Evolutionary conservation across 2,888 invertebrate genomes (phyloP), one percentile per base, ranked within the genome.

Genomic region (Acleris cristana): DNA sequence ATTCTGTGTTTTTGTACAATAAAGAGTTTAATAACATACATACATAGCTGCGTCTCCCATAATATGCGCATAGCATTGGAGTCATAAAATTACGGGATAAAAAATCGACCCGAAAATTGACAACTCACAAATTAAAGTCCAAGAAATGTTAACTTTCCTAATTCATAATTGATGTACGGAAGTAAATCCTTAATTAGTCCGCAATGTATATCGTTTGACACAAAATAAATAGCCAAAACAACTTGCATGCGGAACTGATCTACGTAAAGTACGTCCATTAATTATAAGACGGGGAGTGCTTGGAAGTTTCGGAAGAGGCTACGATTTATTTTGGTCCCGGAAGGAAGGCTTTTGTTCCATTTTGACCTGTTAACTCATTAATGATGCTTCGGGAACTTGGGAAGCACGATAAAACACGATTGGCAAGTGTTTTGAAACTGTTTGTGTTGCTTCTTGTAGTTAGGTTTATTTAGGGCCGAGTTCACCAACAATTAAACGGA

Each of bases 261-360:
- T 21, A 34, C 18, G 44, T 30, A 48, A 62, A 66, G 66, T 61
- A 66, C 61, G 26, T 14, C 30, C 66, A 66, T 66, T 66, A 66
- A 66, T 66, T 66, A 66, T 62, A 62, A 57, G 57, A 52, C 52
- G 62, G 23, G 52, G 57, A 66, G 66, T 56, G 56, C 66, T 62
- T 45, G 55, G 61, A 66, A 66, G 61, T 62, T 66, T 53, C 53
- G 57, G 48, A 57, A 66, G 56, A 57, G 52, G 51, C 65, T 30
- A 54, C 61, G 52, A 66, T 66, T 66, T 66, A 66, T 66, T 62
- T 56, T 12, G 26, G 65, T 48, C 48, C 55, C 65, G 44, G 44
- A 56, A 55, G 44, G 51, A 44, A 12, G 16, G 65, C 44, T 61
- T 44, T 30, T 61, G 49, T 65, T 65, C 44, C 21, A 44, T 56